Evolutionary conservation across 2,888 invertebrate genomes (phyloP).

Genomic region (Lydus trimaculatus): DNA sequence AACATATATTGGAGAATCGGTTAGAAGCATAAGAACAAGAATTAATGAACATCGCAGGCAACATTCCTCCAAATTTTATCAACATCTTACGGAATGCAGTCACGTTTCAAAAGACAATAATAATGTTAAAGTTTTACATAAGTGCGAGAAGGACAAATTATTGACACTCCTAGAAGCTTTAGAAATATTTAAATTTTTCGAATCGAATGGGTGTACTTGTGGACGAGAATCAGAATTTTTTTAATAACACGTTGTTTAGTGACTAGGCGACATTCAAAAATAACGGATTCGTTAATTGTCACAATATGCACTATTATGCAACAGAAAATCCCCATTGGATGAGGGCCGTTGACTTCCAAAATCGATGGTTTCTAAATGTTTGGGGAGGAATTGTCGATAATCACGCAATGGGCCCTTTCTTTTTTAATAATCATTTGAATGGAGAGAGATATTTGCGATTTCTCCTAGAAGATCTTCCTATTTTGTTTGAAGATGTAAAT

Average conservation of each 20-base stretch:
- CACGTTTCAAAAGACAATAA: slow-evolving; percentile 65
- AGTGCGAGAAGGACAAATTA: too few relatives aligned
- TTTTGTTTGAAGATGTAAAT: not conserved
- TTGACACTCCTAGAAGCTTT: too few relatives aligned
- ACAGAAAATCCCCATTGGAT: slow-evolving; percentile 3
- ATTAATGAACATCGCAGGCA: not conserved
- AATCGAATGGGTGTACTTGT: not conserved
- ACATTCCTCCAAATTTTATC: not conserved
- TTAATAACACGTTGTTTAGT: not conserved
- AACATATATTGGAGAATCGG: too few relatives aligned
- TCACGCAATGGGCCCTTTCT: not conserved
- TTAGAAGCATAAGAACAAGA: too few relatives aligned
- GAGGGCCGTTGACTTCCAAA: not conserved
- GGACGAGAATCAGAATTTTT: not conserved
- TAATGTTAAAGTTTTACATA: slow-evolving; percentile 62
- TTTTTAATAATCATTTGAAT: not conserved
- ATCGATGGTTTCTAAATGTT: not conserved
- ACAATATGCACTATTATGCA: slow-evolving; percentile 6
- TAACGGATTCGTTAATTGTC: slow-evolving; percentile 3
- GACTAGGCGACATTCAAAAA: slow-evolving; percentile 4
- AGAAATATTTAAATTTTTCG: not conserved
- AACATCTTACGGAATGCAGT: slow-evolving; percentile 38
- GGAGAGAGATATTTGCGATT: not conserved
- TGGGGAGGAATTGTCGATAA: not conserved
- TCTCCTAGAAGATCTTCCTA: too few relatives aligned